Evolutionary conservation across 2,113 vertebrate genomes (phyloP).

Genomic region (Lasiurus cinereus): DNA sequence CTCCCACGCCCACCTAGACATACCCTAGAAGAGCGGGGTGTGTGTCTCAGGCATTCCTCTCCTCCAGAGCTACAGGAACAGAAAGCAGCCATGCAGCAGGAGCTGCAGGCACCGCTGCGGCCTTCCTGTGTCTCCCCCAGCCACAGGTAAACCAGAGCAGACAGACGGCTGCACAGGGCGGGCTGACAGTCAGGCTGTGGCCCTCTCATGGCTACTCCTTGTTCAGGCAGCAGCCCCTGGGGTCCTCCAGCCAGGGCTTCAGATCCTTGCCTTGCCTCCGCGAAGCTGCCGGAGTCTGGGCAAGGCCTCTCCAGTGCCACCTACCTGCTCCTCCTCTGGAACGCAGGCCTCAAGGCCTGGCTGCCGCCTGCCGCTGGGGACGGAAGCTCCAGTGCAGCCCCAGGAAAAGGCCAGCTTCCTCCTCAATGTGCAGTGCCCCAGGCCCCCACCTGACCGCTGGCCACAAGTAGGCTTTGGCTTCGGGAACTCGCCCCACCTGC

Average conservation of each 20-base stretch:
- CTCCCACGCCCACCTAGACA: background rate
- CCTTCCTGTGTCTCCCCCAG: background rate
- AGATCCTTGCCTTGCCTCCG: background rate
- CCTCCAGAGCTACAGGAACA: conserved; percentile 87
- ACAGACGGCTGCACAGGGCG: background rate
- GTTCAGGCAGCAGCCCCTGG: conserved; percentile 43
- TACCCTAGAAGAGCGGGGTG: background rate
- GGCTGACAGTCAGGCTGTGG: background rate
- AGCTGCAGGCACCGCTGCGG: conserved; percentile 74
- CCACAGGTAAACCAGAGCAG: conserved; percentile 25
- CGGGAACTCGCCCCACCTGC: background rate
- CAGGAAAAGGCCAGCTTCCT: background rate
- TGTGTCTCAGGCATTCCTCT: background rate
- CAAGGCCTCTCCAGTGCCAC: background rate
- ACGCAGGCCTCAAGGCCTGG: background rate
- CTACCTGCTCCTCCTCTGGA: conserved; percentile 72
- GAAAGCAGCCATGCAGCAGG: conserved; percentile 84
- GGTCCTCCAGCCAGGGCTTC: background rate
- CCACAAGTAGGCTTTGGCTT: background rate
- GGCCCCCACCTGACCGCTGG: conserved; percentile 8
- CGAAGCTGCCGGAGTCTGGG: background rate
- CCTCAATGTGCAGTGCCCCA: background rate
- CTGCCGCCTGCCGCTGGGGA: conserved; percentile 57
- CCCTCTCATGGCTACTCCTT: background rate
- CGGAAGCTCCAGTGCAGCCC: conserved; percentile 37